phyloP scores from a whole-genome alignment of 2,888 invertebrate species.

The Thymelicus acteon region DNA sequence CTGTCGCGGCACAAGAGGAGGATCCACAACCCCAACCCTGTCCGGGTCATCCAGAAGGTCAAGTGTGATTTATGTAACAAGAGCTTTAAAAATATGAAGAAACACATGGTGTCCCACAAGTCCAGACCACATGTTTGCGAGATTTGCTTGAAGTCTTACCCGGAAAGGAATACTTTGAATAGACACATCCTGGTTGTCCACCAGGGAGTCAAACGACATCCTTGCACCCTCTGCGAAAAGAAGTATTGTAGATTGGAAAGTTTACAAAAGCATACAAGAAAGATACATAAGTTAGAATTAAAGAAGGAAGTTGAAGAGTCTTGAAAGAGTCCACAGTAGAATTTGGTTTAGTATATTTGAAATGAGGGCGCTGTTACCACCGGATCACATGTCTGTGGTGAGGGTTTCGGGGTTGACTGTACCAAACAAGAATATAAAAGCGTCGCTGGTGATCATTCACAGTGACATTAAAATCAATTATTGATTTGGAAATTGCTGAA shows the following conservation, averaged over 20 bases:
- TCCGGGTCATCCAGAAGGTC: neutral
- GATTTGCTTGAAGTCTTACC: conserved; percentile 42
- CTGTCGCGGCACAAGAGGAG: conserved; percentile 38
- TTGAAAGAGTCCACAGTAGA: neutral
- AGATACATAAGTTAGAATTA: neutral
- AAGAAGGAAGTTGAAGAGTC: conserved; percentile 3
- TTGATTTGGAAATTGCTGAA: no score
- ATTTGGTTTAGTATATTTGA: no score
- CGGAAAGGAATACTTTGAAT: conserved; percentile 47
- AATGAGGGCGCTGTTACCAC: no score
- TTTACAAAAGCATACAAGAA: neutral
- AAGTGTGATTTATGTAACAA: conserved; percentile 49
- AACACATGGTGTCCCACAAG: conserved; percentile 46
- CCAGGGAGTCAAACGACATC: neutral
- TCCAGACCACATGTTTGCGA: conserved; percentile 44
- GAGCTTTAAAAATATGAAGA: conserved; percentile 45
- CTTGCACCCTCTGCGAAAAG: neutral
- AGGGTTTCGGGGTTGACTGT: no score
- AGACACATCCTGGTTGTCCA: conserved; percentile 43
- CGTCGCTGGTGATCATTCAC: no score
- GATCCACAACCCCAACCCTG: conserved; percentile 33
- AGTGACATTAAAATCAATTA: no score
- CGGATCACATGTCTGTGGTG: no score
- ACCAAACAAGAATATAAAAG: no score
- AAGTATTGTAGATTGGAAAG: neutral